phyloP scores from a whole-genome alignment of 2,888 invertebrate species.

The Erebia aethiops region DNA sequence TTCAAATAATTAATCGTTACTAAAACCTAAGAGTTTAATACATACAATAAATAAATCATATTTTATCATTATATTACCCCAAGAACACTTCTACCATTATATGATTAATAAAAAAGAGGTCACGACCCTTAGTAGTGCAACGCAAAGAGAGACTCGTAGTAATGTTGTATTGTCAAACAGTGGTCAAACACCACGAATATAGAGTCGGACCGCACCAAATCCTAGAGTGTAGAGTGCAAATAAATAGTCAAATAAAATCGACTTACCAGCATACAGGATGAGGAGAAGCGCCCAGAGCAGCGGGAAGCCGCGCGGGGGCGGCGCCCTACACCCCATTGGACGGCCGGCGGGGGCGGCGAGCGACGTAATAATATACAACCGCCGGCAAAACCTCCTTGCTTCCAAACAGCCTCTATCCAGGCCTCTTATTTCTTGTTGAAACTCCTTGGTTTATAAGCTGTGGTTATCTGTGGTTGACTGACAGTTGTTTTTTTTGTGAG shows the following conservation, averaged over 20 bases:
- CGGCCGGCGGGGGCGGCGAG: slow-evolving; percentile 64
- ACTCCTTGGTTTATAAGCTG: not conserved
- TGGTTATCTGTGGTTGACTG: slow-evolving; percentile 25
- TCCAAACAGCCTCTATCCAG: slow-evolving; percentile 26
- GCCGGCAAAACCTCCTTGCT: slow-evolving; percentile 54
- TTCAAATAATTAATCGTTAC: too few species aligned
- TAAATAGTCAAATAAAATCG: slow-evolving; percentile 45
- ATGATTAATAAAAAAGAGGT: not conserved
- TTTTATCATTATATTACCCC: too few species aligned
- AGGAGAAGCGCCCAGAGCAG: slow-evolving; percentile 58
- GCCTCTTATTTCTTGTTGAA: slow-evolving; percentile 22
- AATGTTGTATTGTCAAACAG: not conserved
- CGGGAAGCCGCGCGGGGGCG: slow-evolving; percentile 71
- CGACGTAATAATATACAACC: slow-evolving; percentile 64
- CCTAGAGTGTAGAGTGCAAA: slow-evolving; percentile 18
- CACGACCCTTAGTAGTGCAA: too few species aligned
- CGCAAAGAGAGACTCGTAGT: not conserved
- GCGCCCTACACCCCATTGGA: slow-evolving; percentile 72
- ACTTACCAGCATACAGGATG: slow-evolving; percentile 69
- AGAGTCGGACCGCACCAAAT: slow-evolving; percentile 12
- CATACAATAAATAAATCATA: too few species aligned
- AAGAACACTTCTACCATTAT: too few species aligned
- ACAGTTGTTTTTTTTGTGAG: slow-evolving; percentile 27
- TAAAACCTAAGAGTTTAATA: too few species aligned
- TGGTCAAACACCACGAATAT: slow-evolving; percentile 15